These are phyloP conservation scores for Chelon auratus DNA, from an alignment of 2,797 vertebrate genomes.

Conservation along the genomic window DNA sequence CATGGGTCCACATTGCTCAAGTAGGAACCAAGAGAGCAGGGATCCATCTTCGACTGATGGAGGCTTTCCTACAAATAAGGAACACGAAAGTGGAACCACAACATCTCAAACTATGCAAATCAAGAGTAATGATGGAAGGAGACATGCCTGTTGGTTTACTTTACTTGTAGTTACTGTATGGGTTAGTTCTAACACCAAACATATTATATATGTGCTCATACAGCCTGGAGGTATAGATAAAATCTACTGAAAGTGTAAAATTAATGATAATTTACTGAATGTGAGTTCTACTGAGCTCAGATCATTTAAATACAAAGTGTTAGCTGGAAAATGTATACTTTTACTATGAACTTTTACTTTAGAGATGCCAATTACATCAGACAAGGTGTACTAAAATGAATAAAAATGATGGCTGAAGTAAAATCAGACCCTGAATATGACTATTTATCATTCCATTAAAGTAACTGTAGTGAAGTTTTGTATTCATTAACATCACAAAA, in stretches of 20 bases:
- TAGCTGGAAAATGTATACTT: background rate
- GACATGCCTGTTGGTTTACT: background rate
- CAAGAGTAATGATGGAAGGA: background rate
- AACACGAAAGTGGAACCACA: conserved; percentile 42
- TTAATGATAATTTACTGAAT: background rate
- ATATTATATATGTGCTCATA: background rate
- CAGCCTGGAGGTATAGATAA: background rate
- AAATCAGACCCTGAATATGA: background rate
- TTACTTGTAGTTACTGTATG: background rate
- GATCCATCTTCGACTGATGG: conserved; percentile 57
- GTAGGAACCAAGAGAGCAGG: conserved; percentile 89
- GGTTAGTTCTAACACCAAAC: too few species aligned
- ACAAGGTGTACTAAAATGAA: background rate
- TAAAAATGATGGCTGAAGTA: background rate
- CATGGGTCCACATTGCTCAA: conserved; percentile 91
- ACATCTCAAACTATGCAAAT: background rate
- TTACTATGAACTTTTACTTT: background rate
- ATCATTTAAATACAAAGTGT: background rate
- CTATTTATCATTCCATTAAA: too few species aligned
- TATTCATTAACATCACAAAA: too few species aligned
- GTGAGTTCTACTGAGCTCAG: background rate
- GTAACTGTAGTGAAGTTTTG: too few species aligned
- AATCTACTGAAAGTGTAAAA: background rate
- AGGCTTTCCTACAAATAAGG: conserved; percentile 70
- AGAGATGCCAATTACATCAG: background rate